Evolutionary conservation across 1,140 invertebrate species (phyloP), one percentile per base, ranked within the genome.

Genomic region (Drosophila truncata): DNA sequence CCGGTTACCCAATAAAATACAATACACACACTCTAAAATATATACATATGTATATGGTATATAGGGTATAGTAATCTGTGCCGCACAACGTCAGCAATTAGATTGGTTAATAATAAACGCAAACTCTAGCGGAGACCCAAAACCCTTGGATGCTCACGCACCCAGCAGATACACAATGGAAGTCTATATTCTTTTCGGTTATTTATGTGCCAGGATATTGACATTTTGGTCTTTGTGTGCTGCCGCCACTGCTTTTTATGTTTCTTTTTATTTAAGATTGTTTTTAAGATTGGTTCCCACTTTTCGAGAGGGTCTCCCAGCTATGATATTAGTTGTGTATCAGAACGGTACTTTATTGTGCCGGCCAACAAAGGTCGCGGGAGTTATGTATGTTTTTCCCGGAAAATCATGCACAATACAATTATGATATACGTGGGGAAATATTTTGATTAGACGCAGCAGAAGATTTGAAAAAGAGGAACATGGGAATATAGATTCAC

Each of bases 121-220:
- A 47, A 55, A 35, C 78, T 29, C 49, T 31, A 4, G 27, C 49
- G 35, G 42, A 62, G 52, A 25, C 60, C 61, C 63, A 52, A 33
- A 65, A 69, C 41, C 64, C 54, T 52, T 49, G 55, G 54, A 52
- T 44, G 39, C 61, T 54, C 37, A 71, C 58, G 59, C 65, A 78
- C 31, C 41, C 42, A 31, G 20, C n/a, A 50, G 70, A 70, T 64
- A 80, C 60, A 73, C 64, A 73, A 82, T 59, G 33, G 64, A 63
- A 31, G 76, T 73, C 49, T 65, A 71, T 82, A 80, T 80, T 83
- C 71, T 80, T 33, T 54, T 41, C n/a, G 54, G 64, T 88, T 65
- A 88, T 88, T 88, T 88, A 88, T 88, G 84, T 81, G 61, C 55
- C 69, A 83, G 84, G 83, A 87, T 82, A 88, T 78, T 82, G 83